Evolutionary conservation across 2,797 vertebrate species (phyloP), one percentile per base, ranked within the genome.

Genomic region (Tragopan temminckii): DNA sequence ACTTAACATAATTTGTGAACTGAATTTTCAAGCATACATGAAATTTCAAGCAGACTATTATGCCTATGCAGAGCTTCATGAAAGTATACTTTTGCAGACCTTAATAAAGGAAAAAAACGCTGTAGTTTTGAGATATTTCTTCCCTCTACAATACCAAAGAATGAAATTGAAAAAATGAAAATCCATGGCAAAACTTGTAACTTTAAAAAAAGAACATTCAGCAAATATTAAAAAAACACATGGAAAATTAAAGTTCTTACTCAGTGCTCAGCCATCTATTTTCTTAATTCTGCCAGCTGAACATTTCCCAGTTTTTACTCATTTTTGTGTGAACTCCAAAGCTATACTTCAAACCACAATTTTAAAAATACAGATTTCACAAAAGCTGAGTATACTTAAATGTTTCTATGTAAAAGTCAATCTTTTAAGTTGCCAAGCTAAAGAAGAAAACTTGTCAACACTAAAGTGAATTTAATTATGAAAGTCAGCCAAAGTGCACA

Each of bases 21-120:
- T 64, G 71, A 85, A 80, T 82, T 92, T 95, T 86, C 78, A 81
- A 90, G 77, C 6, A 62, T 23, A 79, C 46, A 84, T 62, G 77
- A 88, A 88, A 81, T 79, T 84, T 76, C 71, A 94, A 72, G 42
- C 16, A 90, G 62, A 62, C 6, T 7, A 14, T 79, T 90, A 88
- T 63, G 95, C 80, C 63, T 63, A 8, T 33, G 31, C 55, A 76
- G 45, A 93, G 31, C 18, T 46, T 88, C 24, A 46, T 6, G 6
- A 21, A 68, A 70, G 18, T 43, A 42, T 40, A 43, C 3, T 5
- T 31, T 80, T 82, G 36, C 6, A 66, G 62, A 75, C 2, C 31
- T 88, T 80, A 80, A 67, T 4, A 87, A 80, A 89, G 68, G 80
- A 90, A 92, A 87, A 87, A 3, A 9, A 88, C 6, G 4, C 7